Evolutionary conservation across 1,140 invertebrate genomes (phyloP).

Genomic region (Achatina immaculata): DNA sequence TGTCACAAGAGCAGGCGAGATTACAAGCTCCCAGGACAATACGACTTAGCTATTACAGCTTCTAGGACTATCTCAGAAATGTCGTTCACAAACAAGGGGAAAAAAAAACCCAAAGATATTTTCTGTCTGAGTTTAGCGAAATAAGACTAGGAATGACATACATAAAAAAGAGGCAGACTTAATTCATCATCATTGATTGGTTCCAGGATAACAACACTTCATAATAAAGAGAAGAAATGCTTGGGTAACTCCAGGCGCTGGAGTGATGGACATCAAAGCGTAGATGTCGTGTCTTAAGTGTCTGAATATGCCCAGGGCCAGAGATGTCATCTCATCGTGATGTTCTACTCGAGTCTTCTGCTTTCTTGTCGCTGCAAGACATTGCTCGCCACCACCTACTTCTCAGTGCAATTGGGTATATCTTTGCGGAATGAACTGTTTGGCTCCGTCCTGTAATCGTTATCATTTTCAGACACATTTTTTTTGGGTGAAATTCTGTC

Average conservation of each 20-base stretch:
- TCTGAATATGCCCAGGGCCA: slow-evolving; percentile 4
- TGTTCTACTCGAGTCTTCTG: neutral
- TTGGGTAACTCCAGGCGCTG: neutral
- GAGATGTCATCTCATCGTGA: neutral
- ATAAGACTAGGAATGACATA: slow-evolving; percentile 5
- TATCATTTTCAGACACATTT: too few species aligned
- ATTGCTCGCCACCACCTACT: neutral
- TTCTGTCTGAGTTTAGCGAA: neutral
- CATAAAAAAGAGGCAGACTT: neutral
- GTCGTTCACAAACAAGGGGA: too few species aligned
- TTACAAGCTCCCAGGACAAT: neutral
- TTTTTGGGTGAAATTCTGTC: neutral
- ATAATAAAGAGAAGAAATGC: neutral
- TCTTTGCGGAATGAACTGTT: neutral
- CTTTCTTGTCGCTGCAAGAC: slow-evolving; percentile 1
- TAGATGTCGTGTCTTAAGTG: neutral
- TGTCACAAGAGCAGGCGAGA: neutral
- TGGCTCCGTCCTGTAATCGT: neutral
- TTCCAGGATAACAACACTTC: slow-evolving; percentile 8
- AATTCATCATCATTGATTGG: slow-evolving; percentile 8
- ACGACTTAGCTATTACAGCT: neutral
- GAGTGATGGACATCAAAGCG: slow-evolving; percentile 11
- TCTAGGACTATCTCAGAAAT: too few species aligned
- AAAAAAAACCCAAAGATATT: neutral
- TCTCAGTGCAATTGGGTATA: neutral